Evolutionary conservation across 2,888 invertebrate genomes (phyloP).

Genomic region (Alentia gelatinosa): DNA sequence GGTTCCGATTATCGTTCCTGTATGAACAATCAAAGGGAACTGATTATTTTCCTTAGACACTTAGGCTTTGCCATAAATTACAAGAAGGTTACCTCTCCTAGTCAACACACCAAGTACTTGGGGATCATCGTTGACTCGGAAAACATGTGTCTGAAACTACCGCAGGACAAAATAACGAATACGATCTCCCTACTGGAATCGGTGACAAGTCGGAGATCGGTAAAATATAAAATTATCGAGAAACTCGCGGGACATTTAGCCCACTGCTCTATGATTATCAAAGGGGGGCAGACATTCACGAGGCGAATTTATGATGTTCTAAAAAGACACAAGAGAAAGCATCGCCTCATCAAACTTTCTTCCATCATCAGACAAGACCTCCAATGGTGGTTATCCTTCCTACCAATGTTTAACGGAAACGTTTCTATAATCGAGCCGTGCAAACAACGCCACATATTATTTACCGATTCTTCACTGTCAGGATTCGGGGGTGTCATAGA

Average conservation of each 20-base stretch:
- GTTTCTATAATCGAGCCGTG: background rate
- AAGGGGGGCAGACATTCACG: background rate
- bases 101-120: background rate
- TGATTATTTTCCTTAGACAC: background rate
- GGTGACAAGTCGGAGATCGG: background rate
- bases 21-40: background rate
- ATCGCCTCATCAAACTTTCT: background rate
- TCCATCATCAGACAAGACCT: background rate
- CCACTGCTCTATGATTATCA: background rate
- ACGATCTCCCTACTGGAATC: background rate
- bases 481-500: background rate
- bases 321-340: background rate
- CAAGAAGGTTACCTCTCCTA: background rate
- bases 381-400: background rate
- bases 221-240: background rate
- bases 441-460: background rate
- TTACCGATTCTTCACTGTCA: background rate
- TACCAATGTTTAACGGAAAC: background rate
- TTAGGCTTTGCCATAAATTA: background rate
- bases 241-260: background rate
- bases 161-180: background rate
- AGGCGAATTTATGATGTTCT: background rate
- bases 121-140: background rate
- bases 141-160: background rate
- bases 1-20: background rate